phyloP scores from a whole-genome alignment of 2,888 invertebrate species.

The Amiota mariae region DNA sequence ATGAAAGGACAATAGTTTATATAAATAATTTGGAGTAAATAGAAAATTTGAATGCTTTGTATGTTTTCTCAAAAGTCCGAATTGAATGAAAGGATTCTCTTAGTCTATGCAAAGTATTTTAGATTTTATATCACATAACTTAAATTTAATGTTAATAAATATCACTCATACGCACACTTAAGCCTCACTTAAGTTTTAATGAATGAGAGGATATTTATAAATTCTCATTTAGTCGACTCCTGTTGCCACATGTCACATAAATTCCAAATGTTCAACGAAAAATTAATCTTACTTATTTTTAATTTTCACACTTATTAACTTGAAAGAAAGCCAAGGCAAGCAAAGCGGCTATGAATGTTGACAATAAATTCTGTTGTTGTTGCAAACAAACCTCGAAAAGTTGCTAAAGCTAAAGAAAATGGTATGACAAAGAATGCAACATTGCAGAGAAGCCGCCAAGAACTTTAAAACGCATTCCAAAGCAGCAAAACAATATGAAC shows the following conservation, averaged over 20 bases:
- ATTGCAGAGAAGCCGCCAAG: neutral
- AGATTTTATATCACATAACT: too few relatives aligned
- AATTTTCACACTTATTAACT: slow-evolving; percentile 63
- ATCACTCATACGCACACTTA: neutral
- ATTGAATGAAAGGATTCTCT: too few relatives aligned
- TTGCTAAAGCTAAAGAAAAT: neutral
- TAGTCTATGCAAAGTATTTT: too few relatives aligned
- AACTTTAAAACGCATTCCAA: slow-evolving; percentile 5
- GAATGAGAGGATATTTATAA: slow-evolving; percentile 4
- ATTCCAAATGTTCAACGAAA: neutral
- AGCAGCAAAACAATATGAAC: neutral
- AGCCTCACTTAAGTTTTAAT: neutral
- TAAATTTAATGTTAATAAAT: neutral
- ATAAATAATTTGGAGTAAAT: too few relatives aligned
- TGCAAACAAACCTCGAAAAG: slow-evolving; percentile 1
- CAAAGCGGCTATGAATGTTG: slow-evolving; percentile 47
- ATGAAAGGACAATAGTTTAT: too few relatives aligned
- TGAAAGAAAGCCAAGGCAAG: neutral
- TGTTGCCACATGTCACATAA: slow-evolving; percentile 13
- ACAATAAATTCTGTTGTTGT: slow-evolving; percentile 49
- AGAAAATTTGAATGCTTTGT: too few relatives aligned
- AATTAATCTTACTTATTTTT: slow-evolving; percentile 53
- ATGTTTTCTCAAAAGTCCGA: too few relatives aligned
- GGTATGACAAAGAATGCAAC: neutral
- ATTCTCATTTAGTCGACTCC: slow-evolving; percentile 12